phyloP scores from a whole-genome alignment of 2,888 invertebrate genomes.

The Trissoscelio sp. region DNA sequence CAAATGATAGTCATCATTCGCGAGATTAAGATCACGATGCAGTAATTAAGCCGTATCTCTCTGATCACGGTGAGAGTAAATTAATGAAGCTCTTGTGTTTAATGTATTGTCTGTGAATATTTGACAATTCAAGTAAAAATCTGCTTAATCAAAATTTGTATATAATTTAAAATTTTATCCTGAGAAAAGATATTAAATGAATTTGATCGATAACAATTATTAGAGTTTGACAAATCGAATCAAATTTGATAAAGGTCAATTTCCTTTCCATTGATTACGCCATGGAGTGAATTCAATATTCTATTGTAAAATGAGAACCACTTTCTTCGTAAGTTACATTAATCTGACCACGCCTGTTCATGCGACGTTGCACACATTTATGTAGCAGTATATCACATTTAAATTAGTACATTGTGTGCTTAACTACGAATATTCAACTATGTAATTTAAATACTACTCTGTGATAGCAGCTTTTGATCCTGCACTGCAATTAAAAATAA shows the following conservation, averaged over 20 bases:
- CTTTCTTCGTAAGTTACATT: constrained; percentile 76
- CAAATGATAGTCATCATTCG: constrained; percentile 72
- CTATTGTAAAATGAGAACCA: constrained; percentile 52
- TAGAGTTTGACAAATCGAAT: no score
- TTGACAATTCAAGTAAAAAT: background rate
- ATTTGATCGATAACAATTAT: no score
- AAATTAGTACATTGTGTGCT: constrained; percentile 44
- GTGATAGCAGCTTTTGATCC: background rate
- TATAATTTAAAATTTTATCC: no score
- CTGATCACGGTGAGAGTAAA: constrained; percentile 61
- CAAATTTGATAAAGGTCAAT: no score
- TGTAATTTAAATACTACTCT: constrained; percentile 36
- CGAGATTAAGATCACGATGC: constrained; percentile 70
- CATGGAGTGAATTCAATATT: constrained; percentile 6
- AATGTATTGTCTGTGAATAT: constrained; percentile 8
- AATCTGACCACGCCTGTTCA: constrained; percentile 79
- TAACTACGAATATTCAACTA: constrained; percentile 22
- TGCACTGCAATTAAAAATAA: constrained; percentile 11
- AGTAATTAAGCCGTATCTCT: constrained; percentile 70
- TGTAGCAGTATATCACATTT: constrained; percentile 35
- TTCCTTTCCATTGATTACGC: background rate
- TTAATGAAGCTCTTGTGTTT: constrained; percentile 64
- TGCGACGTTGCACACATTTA: constrained; percentile 70
- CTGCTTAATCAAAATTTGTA: no score
- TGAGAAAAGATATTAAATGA: no score